Evolutionary conservation across 1,140 invertebrate genomes (phyloP), one percentile per base, ranked within the genome.

Genomic region (Temnothorax longispinosus): DNA sequence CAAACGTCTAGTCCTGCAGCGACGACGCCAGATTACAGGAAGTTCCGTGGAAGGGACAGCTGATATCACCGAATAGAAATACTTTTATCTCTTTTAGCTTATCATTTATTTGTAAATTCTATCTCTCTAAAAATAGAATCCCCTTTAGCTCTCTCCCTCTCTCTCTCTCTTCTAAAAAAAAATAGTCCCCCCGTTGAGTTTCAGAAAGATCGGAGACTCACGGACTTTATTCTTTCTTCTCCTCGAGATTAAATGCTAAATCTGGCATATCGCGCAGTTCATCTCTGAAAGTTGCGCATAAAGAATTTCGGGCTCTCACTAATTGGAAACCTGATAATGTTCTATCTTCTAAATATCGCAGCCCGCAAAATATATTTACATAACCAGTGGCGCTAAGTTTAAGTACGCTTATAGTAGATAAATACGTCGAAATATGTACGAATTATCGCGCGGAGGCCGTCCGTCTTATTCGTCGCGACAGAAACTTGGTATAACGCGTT

Each of bases 371-470:
- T 80, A 69, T 80, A 80, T 80, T 80, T 80, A 15, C 77, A 80
- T 80, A 80, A 80, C 77, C 35, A 80, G 64, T 54, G 77, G 47
- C 77, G 77, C 77, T 80, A 80, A 80, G 47, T n/a, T 47, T 69
- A 80, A 50, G 65, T 41, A 41, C 15, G 62, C 21, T 54, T 80
- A 27, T n/a, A n/a, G n/a, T 27, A 41, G 35, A 60, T 77, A 71
- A 80, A 80, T 80, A 44, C 77, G 44, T 67, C 7, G 21, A 50
- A 13, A 50, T 18, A 71, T 27, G 38, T 80, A 69, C 44, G 62
- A 52, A 67, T 80, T 67, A 80, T 80, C 76, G n/a, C 60, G 21
- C 10, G 18, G 18, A 44, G 21, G 11, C 41, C 32, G 50, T 67
- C 13, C 18, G 38, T 62, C 27, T 44, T 47, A 67, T 52, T 80